Evolutionary conservation across 2,797 vertebrate species (phyloP).

Genomic region (Rhinophrynus dorsalis): DNA sequence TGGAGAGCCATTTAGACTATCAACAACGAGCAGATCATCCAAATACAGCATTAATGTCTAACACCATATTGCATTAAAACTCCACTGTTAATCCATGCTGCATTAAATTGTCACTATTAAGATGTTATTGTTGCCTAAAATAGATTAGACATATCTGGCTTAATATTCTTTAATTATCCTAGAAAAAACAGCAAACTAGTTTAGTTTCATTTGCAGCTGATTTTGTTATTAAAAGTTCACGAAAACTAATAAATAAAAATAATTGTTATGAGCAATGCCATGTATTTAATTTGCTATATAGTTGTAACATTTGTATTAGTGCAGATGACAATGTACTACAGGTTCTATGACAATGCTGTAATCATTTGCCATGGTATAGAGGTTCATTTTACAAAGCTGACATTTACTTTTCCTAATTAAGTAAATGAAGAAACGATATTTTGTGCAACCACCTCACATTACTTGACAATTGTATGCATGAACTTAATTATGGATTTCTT

Average conservation of each 20-base stretch:
- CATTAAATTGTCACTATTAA: constrained; percentile 45
- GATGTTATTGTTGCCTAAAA: constrained; percentile 45
- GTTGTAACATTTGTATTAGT: constrained; percentile 47
- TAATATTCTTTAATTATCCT: constrained; percentile 51
- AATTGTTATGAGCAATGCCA: constrained; percentile 48
- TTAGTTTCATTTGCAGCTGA: constrained; percentile 46
- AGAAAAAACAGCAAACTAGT: constrained; percentile 33
- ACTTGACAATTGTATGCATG: constrained; percentile 51
- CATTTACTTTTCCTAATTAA: constrained; percentile 51
- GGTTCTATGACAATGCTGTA: constrained; percentile 41
- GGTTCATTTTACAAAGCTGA: constrained; percentile 48
- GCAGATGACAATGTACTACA: constrained; percentile 45
- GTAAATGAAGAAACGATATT: constrained; percentile 50
- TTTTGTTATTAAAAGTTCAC: constrained; percentile 46
- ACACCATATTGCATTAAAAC: constrained; percentile 28
- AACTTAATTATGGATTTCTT: constrained; percentile 52
- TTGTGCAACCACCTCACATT: constrained; percentile 48
- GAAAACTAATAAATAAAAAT: constrained; percentile 48
- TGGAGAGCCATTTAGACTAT: too few relatives aligned
- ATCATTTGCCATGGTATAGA: constrained; percentile 50
- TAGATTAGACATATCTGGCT: constrained; percentile 45
- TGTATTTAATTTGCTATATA: constrained; percentile 49
- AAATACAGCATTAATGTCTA: constrained; percentile 26
- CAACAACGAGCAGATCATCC: too few relatives aligned
- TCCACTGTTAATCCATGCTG: constrained; percentile 32